Percentiles rank a stretch among this genome's conserved stretches.
These are phyloP conservation scores for Balanococcus diminutus DNA, from an alignment of 2,888 invertebrate species.

Conservation along the genomic window DNA sequence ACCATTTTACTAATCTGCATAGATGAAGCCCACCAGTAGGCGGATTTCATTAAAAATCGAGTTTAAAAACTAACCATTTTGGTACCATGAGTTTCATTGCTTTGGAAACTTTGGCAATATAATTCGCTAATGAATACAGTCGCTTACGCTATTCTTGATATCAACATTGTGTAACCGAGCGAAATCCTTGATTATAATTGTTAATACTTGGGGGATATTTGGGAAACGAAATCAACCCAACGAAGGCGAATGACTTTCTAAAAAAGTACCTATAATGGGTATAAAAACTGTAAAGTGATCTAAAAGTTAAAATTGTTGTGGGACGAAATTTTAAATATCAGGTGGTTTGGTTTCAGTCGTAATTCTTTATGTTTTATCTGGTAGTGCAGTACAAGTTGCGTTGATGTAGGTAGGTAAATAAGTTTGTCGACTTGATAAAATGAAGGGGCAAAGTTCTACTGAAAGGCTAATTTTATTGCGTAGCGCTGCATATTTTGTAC, in stretches of 20 bases:
- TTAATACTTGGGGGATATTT: background rate
- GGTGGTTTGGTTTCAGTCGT: no score
- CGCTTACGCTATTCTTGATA: background rate
- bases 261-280: no score
- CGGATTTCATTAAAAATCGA: slow-evolving; percentile 1
- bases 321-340: no score
- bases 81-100: background rate
- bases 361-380: no score
- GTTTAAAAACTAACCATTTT: background rate
- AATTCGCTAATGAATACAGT: background rate
- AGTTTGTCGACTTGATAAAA: no score
- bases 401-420: no score
- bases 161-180: background rate
- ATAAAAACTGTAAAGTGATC: background rate
- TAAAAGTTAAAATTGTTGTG: background rate
- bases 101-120: background rate
- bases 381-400: no score
- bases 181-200: background rate
- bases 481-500: no score
- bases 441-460: no score
- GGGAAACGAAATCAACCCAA: background rate
- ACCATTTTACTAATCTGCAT: background rate
- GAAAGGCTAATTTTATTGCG: no score
- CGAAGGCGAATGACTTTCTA: background rate
- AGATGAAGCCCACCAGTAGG: background rate